Conservation (phyloP, 1,140 invertebrate species). For the Drosophila biarmipes region DNA sequence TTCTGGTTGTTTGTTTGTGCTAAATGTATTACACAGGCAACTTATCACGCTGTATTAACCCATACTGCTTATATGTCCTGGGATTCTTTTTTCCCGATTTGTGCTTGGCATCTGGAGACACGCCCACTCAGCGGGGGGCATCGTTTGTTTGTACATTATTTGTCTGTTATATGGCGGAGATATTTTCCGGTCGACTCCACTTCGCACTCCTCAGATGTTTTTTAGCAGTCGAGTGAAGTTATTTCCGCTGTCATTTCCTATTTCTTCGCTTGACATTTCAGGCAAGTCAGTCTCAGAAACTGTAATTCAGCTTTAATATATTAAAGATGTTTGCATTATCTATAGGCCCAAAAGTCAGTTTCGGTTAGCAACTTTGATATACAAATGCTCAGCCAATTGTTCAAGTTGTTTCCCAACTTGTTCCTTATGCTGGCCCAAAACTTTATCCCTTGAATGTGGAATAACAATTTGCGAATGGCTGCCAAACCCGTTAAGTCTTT, state of each 20-base stretch:
- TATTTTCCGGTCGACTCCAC: conserved; percentile 16
- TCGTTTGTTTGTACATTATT: conserved; percentile 47
- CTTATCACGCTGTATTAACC: conserved; percentile 68
- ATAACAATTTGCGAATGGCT: conserved; percentile 16
- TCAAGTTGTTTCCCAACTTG: conserved; percentile 36
- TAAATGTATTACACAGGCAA: conserved; percentile 61
- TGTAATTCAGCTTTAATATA: conserved; percentile 24
- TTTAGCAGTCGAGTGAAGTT: conserved; percentile 50
- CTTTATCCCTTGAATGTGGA: conserved; percentile 22
- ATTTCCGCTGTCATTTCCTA: conserved; percentile 30
- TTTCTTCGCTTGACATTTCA: too few relatives aligned
- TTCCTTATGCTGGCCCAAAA: conserved; percentile 16
- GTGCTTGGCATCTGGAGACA: conserved; percentile 17
- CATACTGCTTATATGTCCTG: conserved; percentile 5
- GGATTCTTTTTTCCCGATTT: conserved; percentile 10
- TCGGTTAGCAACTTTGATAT: conserved; percentile 5
- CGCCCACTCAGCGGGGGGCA: conserved; percentile 20
- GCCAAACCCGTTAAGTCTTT: conserved; percentile 4
- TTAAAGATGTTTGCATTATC: conserved; percentile 18
- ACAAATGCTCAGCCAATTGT: conserved; percentile 34
- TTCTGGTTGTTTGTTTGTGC: conserved; percentile 41
- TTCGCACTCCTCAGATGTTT: conserved; percentile 11
- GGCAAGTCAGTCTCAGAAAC: too few relatives aligned
- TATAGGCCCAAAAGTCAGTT: not conserved
- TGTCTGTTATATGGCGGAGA: conserved; percentile 25